These are phyloP conservation scores for Aspidapion aeneum DNA, from an alignment of 2,888 invertebrate genomes.

Conservation along the genomic window DNA sequence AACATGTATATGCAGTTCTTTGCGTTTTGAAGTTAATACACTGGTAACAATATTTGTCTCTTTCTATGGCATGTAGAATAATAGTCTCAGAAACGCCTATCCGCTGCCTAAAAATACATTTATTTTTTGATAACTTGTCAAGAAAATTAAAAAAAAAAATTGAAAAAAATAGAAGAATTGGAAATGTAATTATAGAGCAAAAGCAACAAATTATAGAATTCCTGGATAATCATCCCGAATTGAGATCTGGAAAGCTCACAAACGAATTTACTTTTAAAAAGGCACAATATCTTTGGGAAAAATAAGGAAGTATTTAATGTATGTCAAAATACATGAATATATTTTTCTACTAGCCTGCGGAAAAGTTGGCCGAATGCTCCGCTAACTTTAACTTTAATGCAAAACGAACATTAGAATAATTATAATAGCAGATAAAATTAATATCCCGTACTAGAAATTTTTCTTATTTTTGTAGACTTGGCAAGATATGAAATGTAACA, in stretches of 20 bases:
- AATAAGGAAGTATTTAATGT: too few species aligned
- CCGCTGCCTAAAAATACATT: background rate
- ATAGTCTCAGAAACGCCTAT: background rate
- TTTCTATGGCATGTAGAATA: background rate
- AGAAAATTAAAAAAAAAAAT: background rate
- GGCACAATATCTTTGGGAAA: too few species aligned
- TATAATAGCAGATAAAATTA: too few species aligned
- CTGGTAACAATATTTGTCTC: background rate
- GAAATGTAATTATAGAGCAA: background rate
- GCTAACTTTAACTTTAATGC: too few species aligned
- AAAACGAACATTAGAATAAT: too few species aligned
- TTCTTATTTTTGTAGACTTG: too few species aligned
- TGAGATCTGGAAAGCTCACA: background rate
- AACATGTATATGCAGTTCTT: background rate
- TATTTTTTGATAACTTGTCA: background rate
- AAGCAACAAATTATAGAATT: background rate
- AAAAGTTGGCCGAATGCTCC: too few species aligned
- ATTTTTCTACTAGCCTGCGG: too few species aligned
- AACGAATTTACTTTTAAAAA: background rate
- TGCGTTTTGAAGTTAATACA: too few species aligned
- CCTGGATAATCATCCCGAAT: background rate
- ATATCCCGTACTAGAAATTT: too few species aligned
- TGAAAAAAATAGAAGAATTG: background rate
- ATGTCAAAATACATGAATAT: too few species aligned
- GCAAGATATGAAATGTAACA: background rate